These are phyloP conservation scores for Zenarchopterus dispar DNA, from an alignment of 2,797 vertebrate species.

Conservation along the genomic window DNA sequence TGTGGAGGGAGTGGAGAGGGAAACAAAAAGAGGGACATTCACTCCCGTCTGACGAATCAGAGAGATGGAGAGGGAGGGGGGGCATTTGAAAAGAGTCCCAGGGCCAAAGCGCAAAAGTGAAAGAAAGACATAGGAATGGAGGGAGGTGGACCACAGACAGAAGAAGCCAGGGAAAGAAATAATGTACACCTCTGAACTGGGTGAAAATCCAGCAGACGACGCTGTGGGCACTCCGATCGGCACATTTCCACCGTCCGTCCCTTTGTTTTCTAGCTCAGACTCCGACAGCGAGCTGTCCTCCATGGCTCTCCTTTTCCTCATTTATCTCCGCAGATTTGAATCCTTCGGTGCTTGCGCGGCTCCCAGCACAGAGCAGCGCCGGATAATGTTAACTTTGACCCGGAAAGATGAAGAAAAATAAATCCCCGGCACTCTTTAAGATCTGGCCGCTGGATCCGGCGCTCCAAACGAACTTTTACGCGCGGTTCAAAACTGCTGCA, in stretches of 20 bases:
- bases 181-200: constrained; percentile 84
- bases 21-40: constrained; percentile 86
- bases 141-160: constrained; percentile 69
- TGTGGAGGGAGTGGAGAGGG: constrained; percentile 26
- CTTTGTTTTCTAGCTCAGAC: constrained; percentile 81
- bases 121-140: constrained; percentile 88
- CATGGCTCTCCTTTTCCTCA: constrained; percentile 48
- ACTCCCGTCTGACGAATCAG: constrained; percentile 96
- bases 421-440: constrained; percentile 10
- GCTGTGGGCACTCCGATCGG: constrained; percentile 53
- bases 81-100: constrained; percentile 95
- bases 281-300: constrained; percentile 75
- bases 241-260: constrained; percentile 72
- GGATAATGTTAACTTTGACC: constrained; percentile 52
- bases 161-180: constrained; percentile 69
- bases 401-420: constrained; percentile 40
- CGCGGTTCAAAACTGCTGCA: constrained; percentile 40
- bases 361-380: constrained; percentile 44
- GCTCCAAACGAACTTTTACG: constrained; percentile 58
- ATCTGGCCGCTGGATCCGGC: constrained; percentile 47
- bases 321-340: constrained; percentile 51
- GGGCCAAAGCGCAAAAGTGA: constrained; percentile 93
- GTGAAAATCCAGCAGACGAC: constrained; percentile 79
- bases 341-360: constrained; percentile 53
- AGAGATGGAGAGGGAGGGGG: constrained; percentile 85